These are phyloP conservation scores for Cephus spinipes DNA, from an alignment of 2,888 invertebrate genomes.

Conservation along the genomic window DNA sequence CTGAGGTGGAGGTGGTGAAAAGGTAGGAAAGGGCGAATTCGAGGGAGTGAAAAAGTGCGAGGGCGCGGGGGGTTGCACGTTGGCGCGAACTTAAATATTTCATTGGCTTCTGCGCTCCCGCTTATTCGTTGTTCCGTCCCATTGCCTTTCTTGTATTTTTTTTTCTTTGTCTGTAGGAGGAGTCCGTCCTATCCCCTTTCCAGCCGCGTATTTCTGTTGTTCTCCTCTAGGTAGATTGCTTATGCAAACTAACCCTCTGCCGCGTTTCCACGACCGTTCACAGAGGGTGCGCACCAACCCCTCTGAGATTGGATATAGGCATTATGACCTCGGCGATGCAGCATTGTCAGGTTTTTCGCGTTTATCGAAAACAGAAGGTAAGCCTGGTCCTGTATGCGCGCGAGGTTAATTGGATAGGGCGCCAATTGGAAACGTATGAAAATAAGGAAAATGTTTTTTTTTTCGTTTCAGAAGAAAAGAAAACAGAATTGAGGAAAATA, in stretches of 20 bases:
- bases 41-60: slow-evolving; percentile 7
- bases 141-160: background rate
- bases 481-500: slow-evolving; percentile 21
- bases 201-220: background rate
- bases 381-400: background rate
- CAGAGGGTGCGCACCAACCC: background rate
- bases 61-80: background rate
- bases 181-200: background rate
- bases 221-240: slow-evolving; percentile 7
- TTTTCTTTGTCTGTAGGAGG: background rate
- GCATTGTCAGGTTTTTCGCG: background rate
- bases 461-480: background rate
- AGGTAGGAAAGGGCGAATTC: slow-evolving; percentile 9
- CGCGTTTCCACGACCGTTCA: background rate
- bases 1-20: slow-evolving; percentile 7
- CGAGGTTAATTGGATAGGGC: background rate
- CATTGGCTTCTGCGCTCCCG: slow-evolving; percentile 9
- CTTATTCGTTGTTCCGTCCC: slow-evolving; percentile 12
- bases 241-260: slow-evolving; percentile 10
- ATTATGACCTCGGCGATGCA: background rate
- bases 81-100: slow-evolving; percentile 24
- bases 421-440: background rate
- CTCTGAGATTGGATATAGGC: background rate
- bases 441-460: background rate
- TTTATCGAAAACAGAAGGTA: background rate